Conservation (phyloP, 2,113 vertebrate genomes). For the Strigops habroptila region DNA sequence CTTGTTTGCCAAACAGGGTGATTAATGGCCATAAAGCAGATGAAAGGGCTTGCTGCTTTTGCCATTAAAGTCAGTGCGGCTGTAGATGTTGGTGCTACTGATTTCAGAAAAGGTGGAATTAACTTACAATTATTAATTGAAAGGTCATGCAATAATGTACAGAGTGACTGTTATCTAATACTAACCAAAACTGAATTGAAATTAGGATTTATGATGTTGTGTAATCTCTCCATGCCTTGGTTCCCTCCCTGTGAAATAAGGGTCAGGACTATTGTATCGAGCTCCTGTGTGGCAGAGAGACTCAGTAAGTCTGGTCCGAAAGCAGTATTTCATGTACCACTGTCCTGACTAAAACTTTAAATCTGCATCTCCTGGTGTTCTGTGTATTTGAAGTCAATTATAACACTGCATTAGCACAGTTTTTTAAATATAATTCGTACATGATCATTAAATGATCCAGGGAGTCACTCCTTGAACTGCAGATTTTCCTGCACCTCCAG, state of each 20-base stretch:
- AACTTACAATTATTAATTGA: neutral
- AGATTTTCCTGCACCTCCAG: neutral
- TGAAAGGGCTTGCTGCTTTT: neutral
- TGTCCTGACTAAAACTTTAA: neutral
- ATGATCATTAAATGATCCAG: constrained; percentile 7
- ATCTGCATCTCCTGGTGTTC: neutral
- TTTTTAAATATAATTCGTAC: neutral
- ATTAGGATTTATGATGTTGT: neutral
- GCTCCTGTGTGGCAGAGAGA: rapidly evolving
- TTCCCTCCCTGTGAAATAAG: neutral
- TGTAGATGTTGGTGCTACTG: neutral
- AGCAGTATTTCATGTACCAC: neutral
- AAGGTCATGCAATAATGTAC: neutral
- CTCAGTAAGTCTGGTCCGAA: neutral
- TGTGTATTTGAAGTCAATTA: neutral
- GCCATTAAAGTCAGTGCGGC: neutral
- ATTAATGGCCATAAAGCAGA: neutral
- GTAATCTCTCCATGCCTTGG: neutral
- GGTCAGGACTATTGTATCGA: neutral
- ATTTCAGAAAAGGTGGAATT: neutral
- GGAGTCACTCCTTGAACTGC: neutral
- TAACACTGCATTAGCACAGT: neutral
- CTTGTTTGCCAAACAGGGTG: neutral
- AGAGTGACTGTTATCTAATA: neutral
- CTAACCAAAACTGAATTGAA: neutral